Percentiles rank a stretch among this genome's conserved stretches.
Evolutionary conservation across 2,113 vertebrate species (phyloP).

Genomic region (Synchiropus splendidus): DNA sequence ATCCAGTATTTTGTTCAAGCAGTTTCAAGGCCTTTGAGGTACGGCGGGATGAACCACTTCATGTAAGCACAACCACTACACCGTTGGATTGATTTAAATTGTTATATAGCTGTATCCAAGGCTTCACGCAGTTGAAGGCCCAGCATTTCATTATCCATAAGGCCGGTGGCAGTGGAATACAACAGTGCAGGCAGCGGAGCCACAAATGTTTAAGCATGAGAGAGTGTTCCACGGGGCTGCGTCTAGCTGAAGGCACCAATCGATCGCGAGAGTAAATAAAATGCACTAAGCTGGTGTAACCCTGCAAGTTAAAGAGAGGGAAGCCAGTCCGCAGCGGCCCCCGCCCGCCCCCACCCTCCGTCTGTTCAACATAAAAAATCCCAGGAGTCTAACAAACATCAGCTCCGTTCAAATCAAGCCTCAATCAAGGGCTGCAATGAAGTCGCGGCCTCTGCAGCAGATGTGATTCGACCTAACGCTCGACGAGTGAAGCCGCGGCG

Average conservation of each 20-base stretch:
- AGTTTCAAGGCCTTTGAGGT: no score
- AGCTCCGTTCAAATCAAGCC: constrained; percentile 24
- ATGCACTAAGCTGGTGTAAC: constrained; percentile 64
- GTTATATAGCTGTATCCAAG: constrained; percentile 21
- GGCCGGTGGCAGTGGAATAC: constrained; percentile 24
- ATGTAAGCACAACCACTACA: no score
- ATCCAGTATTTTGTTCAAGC: no score
- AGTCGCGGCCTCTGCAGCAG: not conserved
- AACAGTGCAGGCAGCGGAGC: constrained; percentile 21
- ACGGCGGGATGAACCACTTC: no score
- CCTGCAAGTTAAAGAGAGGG: constrained; percentile 59
- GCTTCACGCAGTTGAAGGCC: constrained; percentile 41
- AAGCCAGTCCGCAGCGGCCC: constrained; percentile 47
- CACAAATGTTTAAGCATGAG: constrained; percentile 15
- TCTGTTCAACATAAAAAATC: constrained; percentile 29
- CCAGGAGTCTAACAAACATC: constrained; percentile 12
- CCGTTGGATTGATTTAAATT: no score
- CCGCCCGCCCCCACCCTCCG: constrained; percentile 44
- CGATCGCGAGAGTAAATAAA: constrained; percentile 65
- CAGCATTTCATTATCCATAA: constrained; percentile 27
- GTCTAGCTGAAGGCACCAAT: constrained; percentile 61
- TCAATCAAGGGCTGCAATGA: not conserved
- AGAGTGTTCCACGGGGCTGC: constrained; percentile 33
- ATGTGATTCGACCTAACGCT: constrained; percentile 1
- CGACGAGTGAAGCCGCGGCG: no score